Evolutionary conservation across 1,140 invertebrate species (phyloP).

Genomic region (Aphelenchoides fujianensis): DNA sequence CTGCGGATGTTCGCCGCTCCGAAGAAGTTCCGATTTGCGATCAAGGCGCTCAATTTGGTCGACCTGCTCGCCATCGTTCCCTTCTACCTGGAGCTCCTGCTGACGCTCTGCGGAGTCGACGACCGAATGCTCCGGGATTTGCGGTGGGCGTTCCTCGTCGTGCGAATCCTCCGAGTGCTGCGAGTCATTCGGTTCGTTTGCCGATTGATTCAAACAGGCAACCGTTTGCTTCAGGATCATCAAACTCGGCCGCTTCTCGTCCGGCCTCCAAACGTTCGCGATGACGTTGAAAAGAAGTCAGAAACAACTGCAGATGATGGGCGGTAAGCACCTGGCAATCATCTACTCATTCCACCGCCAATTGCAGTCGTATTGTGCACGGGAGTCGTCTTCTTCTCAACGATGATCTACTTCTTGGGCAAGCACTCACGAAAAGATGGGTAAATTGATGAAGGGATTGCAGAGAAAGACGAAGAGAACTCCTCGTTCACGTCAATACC

Average conservation of each 20-base stretch:
- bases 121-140: slow-evolving; percentile 95
- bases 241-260: slow-evolving; percentile 95
- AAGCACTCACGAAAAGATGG: too few relatives aligned
- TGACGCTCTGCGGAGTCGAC: slow-evolving; percentile 92
- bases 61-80: slow-evolving; percentile 97
- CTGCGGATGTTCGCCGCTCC: slow-evolving; percentile 95
- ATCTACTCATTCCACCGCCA: slow-evolving; percentile 31
- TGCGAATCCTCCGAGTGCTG: slow-evolving; percentile 58
- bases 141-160: slow-evolving; percentile 69
- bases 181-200: too few relatives aligned
- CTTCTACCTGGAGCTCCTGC: slow-evolving; percentile 92
- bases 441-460: too few relatives aligned
- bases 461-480: slow-evolving; percentile 62
- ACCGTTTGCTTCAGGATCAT: slow-evolving; percentile 97
- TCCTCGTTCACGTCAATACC: slow-evolving; percentile 62
- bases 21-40: slow-evolving; percentile 93
- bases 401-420: too few relatives aligned
- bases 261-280: slow-evolving; percentile 93
- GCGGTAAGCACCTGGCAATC: not conserved
- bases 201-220: too few relatives aligned
- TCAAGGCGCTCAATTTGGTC: slow-evolving; percentile 60
- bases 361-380: slow-evolving; percentile 61
- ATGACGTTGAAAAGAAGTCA: slow-evolving; percentile 98
- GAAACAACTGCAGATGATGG: slow-evolving; percentile 83
- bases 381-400: slow-evolving; percentile 63